Evolutionary conservation across 2,113 vertebrate genomes (phyloP), one percentile per base, ranked within the genome.

Genomic region (Aldabrachelys gigantea): DNA sequence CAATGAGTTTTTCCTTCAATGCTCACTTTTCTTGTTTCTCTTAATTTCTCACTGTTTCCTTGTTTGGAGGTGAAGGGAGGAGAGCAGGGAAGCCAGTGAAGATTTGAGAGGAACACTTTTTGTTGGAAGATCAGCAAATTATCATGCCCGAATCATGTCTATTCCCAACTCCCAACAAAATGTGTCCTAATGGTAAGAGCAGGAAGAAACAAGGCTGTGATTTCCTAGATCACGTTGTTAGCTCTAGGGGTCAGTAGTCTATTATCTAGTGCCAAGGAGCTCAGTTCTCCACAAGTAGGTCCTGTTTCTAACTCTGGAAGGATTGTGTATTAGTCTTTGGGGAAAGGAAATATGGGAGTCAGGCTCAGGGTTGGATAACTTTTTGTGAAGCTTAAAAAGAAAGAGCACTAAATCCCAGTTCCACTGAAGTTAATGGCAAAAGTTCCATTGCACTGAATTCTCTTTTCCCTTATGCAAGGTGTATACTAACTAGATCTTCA

Each of bases 361-460:
- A 38, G 21, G n/a, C n/a, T n/a, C 22, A 72, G 35, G n/a, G n/a
- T 72, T 50, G 49, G 9, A 6, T 82, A 69, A 85, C 62, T 24
- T 91, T 93, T 92, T 92, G 56, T 93, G 79, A 92, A 62, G 49
- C 12, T 93, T 91, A 76, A 87, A 89, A 69, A 80, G 19, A 85
- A 93, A 89, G 72, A 84, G 3, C 90, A 88, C 47, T 84, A 91
- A 88, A 38, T 22, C 19, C n/a, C 5, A 10, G 65, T 21, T 19
- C 19, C 65, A 22, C 82, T 84, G 14, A 87, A 24, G 10, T 80
- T 75, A 87, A 31, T 25, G 85, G 49, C 38, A 87, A 84, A 91
- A 84, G 56, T 88, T 25, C 49, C 0, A 0, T 44, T 80, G 89
- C 21, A 78, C 95, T 80, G 78, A 6, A 54, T 92, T 89, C 90